Conservation (phyloP, 2,113 vertebrate genomes). For the Montifringilla adamsi region DNA sequence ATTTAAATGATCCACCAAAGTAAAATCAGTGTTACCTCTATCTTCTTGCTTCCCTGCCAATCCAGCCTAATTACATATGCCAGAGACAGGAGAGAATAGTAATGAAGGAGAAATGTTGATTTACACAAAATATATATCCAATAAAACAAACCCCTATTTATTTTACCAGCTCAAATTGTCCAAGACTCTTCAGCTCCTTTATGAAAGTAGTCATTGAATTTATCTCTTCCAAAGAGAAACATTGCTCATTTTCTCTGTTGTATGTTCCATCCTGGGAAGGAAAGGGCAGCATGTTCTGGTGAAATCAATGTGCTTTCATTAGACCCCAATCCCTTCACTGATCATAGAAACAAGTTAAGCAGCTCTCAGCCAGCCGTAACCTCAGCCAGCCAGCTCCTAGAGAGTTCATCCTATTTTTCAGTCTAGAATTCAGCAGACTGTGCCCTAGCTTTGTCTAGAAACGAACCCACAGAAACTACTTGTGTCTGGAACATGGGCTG, state of each 20-base stretch:
- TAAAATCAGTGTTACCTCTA: background rate
- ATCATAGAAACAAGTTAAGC: background rate
- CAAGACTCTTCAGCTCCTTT: slow-evolving; percentile 79
- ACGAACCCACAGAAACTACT: background rate
- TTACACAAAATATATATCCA: background rate
- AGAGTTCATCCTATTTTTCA: background rate
- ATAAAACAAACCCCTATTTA: background rate
- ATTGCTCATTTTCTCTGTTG: slow-evolving; percentile 64
- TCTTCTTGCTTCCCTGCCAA: background rate
- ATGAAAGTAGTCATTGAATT: slow-evolving; percentile 80
- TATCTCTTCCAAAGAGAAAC: slow-evolving; percentile 79
- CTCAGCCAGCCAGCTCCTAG: background rate
- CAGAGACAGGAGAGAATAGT: background rate
- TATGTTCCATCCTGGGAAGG: slow-evolving; percentile 73
- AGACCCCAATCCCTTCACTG: background rate
- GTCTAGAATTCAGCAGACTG: background rate
- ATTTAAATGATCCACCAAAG: background rate
- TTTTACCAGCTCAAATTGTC: slow-evolving; percentile 86
- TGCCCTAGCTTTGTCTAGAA: background rate
- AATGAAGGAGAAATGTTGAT: background rate
- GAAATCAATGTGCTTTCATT: background rate
- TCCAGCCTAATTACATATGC: background rate
- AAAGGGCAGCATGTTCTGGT: background rate
- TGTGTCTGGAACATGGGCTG: background rate
- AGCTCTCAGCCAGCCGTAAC: background rate